phyloP scores from a whole-genome alignment of 1,140 invertebrate genomes.

The Sarcophaga peregrina region DNA sequence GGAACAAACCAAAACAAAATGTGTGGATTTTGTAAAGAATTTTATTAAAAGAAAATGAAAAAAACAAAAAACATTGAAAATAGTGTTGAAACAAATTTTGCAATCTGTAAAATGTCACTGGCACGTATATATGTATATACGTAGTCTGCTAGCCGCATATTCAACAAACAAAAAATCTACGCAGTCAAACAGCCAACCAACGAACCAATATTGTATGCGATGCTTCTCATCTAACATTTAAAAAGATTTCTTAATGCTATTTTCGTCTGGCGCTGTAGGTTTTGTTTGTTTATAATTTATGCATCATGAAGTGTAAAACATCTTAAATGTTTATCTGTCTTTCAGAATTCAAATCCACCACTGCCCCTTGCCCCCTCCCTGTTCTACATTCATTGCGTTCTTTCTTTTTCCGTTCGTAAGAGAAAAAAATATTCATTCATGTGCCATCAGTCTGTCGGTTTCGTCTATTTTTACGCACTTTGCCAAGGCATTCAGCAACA shows the following conservation, averaged over 20 bases:
- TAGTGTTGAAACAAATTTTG: neutral
- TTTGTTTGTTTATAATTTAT: neutral
- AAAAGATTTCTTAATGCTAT: too few relatives aligned
- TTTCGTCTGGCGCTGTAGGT: too few relatives aligned
- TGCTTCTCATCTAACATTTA: too few relatives aligned
- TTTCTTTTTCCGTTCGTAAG: neutral
- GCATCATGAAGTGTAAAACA: conserved; percentile 36
- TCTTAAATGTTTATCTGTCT: conserved; percentile 20
- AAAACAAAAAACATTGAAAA: neutral
- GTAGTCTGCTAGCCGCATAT: too few relatives aligned
- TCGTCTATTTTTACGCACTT: neutral
- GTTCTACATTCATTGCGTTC: neutral
- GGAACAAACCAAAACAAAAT: too few relatives aligned
- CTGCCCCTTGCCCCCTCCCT: neutral
- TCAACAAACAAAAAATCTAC: too few relatives aligned
- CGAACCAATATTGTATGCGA: too few relatives aligned
- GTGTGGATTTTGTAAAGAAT: too few relatives aligned
- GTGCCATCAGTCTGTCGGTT: neutral
- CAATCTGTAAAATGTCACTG: conserved; percentile 33
- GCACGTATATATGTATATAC: neutral
- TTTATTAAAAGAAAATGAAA: too few relatives aligned
- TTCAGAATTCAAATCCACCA: too few relatives aligned
- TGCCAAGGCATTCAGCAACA: neutral
- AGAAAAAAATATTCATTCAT: neutral
- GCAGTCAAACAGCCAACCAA: too few relatives aligned